Evolutionary conservation across 2,888 invertebrate species (phyloP), one percentile per base, ranked within the genome.

Genomic region (Teleogryllus oceanicus): DNA sequence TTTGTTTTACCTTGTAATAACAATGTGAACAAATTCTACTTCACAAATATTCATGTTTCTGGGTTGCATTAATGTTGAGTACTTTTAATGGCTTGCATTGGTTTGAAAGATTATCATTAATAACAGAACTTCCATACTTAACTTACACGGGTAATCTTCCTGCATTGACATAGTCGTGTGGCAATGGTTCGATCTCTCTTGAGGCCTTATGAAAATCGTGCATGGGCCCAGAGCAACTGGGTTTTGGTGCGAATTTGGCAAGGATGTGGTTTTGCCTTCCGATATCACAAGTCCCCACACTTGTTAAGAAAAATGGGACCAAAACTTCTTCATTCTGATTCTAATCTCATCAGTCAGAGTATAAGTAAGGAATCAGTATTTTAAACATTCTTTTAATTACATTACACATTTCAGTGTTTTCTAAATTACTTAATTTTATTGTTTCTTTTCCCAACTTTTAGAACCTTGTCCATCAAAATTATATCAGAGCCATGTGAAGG

Each of bases 181-280:
- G 88, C 88, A 74, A 90, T 95, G 88, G 90, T 94, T 0, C 90
- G 90, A 74, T 91, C 93, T 80, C 86, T 95, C 81, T 86, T 95
- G 49, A 90, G 92, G 11, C 94, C 95, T 0, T 95, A 95, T 85
- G 94, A 94, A 86, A 94, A 94, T 86, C 89, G 94, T 62, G 93
- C 94, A 2, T 92, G 93, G 93, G 94, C 94, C 20, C 95, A 95
- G 84, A 94, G 93, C 78, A 95, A 95, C 88, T 95, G 95, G 94
- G 91, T 95, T 82, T 88, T 95, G 74, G 91, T 94, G 21, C 88
- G 95, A 79, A 93, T 95, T 85, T 95, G 95, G 95, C 92, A 95
- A 85, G 95, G 95, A 0, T 89, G 92, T 83, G 95, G 95, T 0
- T 95, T 93, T 86, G 95, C 93, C 0, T 95, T 93, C 86, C 90